Conservation (phyloP, 2,888 invertebrate species). For the Morpho deidamia region DNA sequence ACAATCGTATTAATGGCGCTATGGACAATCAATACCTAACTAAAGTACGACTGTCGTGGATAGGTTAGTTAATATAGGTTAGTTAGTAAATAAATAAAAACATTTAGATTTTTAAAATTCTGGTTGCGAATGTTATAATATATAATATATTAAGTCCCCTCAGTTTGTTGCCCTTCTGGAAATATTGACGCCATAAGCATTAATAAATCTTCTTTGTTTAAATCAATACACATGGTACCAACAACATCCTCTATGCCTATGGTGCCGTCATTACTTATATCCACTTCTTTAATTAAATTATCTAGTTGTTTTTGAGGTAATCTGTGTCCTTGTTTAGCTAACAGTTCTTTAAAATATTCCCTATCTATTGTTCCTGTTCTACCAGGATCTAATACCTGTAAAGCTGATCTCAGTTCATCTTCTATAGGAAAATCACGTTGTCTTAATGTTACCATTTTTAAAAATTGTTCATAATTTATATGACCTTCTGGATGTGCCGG, state of each 20-base stretch:
- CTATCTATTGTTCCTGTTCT: conserved; percentile 49
- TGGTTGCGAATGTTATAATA: too few relatives aligned
- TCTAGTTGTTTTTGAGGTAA: conserved; percentile 47
- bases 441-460: conserved; percentile 58
- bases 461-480: conserved; percentile 57
- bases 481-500: conserved; percentile 60
- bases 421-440: conserved; percentile 55
- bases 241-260: conserved; percentile 64
- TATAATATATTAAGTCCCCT: conserved; percentile 8
- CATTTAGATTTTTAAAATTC: too few relatives aligned
- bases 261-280: conserved; percentile 61
- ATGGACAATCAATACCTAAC: too few relatives aligned
- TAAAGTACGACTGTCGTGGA: too few relatives aligned
- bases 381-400: conserved; percentile 54
- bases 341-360: conserved; percentile 49
- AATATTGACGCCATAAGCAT: conserved; percentile 43
- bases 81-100: too few relatives aligned
- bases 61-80: too few relatives aligned
- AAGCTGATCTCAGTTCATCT: conserved; percentile 54
- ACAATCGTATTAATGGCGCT: too few relatives aligned
- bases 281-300: conserved; percentile 62
- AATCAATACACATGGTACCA: conserved; percentile 65
- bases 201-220: conserved; percentile 56
- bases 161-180: conserved; percentile 23
- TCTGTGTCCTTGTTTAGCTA: conserved; percentile 52